A percentile compares a stretch with the other conserved stretches of the same genome.
Evolutionary conservation across 2,888 invertebrate genomes (phyloP).

Genomic region (Erebia epiphron): DNA sequence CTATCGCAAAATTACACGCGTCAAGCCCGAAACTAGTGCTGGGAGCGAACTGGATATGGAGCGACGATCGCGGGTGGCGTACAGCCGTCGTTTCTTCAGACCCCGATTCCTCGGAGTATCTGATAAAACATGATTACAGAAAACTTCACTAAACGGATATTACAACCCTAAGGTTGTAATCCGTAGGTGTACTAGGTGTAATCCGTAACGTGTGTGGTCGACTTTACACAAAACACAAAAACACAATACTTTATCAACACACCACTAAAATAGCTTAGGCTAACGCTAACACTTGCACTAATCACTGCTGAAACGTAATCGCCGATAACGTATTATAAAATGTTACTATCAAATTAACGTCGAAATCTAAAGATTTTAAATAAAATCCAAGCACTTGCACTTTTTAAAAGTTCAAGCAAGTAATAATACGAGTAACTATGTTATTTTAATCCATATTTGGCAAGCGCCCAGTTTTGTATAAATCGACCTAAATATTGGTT

Average conservation of each 20-base stretch:
- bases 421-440: neutral
- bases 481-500: neutral
- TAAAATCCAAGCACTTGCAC: neutral
- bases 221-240: conserved; percentile 32
- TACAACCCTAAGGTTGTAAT: neutral
- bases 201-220: conserved; percentile 4
- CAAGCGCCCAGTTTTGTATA: neutral
- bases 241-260: neutral
- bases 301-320: neutral
- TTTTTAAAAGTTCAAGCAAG: neutral
- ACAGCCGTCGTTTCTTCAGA: too few species aligned
- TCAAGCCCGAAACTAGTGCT: too few species aligned
- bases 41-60: too few species aligned
- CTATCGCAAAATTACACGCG: too few species aligned
- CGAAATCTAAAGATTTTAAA: neutral
- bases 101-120: too few species aligned
- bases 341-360: neutral
- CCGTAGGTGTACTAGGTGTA: too few species aligned
- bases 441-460: conserved; percentile 5
- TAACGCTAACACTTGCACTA: conserved; percentile 36
- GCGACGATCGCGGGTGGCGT: too few species aligned
- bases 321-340: neutral
- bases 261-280: conserved; percentile 33
- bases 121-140: too few species aligned
- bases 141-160: too few species aligned